These are phyloP conservation scores for Blastomussa wellsi DNA, from an alignment of 92 coral and sea anemone species.

Conservation along the genomic window DNA sequence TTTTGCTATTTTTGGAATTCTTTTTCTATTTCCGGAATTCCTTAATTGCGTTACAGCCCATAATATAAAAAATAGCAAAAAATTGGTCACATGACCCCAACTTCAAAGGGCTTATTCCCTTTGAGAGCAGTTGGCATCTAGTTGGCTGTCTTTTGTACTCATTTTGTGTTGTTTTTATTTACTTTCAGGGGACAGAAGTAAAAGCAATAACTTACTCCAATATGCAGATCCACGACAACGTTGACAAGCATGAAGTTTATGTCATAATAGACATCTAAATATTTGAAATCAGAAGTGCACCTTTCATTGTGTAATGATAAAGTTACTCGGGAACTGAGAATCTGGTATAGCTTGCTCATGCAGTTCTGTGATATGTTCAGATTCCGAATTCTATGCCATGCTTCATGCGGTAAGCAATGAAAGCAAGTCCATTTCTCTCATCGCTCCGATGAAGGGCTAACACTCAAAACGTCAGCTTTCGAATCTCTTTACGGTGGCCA, in stretches of 20 bases:
- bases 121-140: neutral
- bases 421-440: neutral
- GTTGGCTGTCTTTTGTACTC: neutral
- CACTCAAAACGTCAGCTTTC: too few relatives aligned
- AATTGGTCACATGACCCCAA: too few relatives aligned
- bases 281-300: neutral
- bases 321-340: neutral
- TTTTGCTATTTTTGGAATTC: too few relatives aligned
- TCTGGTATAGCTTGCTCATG: neutral
- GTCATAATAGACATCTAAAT: slow-evolving; percentile 92
- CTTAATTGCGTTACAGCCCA: too few relatives aligned
- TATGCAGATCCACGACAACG: slow-evolving; percentile 84
- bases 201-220: slow-evolving; percentile 97
- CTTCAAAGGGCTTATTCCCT: too few relatives aligned
- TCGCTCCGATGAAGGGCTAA: too few relatives aligned
- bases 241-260: slow-evolving; percentile 83
- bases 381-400: neutral
- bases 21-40: too few relatives aligned
- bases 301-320: neutral
- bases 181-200: slow-evolving; percentile 89
- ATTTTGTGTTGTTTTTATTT: neutral
- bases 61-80: too few relatives aligned
- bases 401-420: neutral
- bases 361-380: neutral
- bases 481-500: too few relatives aligned